Evolutionary conservation across 2,888 invertebrate genomes (phyloP).

Genomic region (Pseudanteris insignis): DNA sequence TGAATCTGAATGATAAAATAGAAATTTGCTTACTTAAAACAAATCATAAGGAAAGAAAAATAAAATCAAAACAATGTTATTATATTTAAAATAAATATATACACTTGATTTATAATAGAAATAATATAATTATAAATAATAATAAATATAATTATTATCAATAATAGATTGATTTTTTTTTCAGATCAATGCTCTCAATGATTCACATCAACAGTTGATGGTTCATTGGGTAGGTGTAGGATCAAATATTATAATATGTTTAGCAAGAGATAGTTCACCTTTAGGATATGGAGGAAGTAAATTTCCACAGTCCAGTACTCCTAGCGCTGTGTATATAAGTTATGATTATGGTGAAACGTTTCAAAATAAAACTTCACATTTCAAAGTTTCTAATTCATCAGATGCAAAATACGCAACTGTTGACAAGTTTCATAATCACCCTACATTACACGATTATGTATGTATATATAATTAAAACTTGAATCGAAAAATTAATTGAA

Average conservation of each 20-base stretch:
- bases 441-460: slow-evolving; percentile 81
- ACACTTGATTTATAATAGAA: too few relatives aligned
- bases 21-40: too few relatives aligned
- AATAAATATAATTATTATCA: too few relatives aligned
- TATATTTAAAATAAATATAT: too few relatives aligned
- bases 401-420: slow-evolving; percentile 73
- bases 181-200: slow-evolving; percentile 81
- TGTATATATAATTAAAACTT: slow-evolving; percentile 66
- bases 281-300: slow-evolving; percentile 53
- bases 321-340: slow-evolving; percentile 85
- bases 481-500: too few relatives aligned
- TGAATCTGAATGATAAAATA: too few relatives aligned
- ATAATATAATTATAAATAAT: too few relatives aligned
- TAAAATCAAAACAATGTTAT: too few relatives aligned
- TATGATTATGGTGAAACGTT: slow-evolving; percentile 87
- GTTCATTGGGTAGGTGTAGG: slow-evolving; percentile 93
- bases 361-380: slow-evolving; percentile 76
- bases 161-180: too few relatives aligned
- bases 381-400: slow-evolving; percentile 69
- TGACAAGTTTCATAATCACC: slow-evolving; percentile 87
- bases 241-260: slow-evolving; percentile 85
- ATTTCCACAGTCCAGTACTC: slow-evolving; percentile 57
- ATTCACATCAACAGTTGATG: slow-evolving; percentile 88
- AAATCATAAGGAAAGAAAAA: too few relatives aligned
- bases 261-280: slow-evolving; percentile 79